Evolutionary conservation across 2,113 vertebrate genomes (phyloP), one percentile per base, ranked within the genome.

Genomic region (Theropithecus gelada): DNA sequence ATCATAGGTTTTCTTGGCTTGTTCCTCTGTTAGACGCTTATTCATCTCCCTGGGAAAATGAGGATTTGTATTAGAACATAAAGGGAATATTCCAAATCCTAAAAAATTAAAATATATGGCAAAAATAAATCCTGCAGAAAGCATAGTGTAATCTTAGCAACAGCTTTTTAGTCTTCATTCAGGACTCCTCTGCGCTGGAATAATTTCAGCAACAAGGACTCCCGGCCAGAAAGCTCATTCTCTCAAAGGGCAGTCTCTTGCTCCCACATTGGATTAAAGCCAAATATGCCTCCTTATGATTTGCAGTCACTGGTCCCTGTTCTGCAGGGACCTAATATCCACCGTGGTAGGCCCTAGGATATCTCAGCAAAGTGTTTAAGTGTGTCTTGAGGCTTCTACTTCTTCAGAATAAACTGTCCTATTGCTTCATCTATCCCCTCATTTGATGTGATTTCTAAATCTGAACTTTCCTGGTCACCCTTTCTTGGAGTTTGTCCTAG

Each of bases 1-100:
- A 92, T 99, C 99, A 0, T 99, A 99, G 1, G 99, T 99, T 99
- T 99, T 99, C 98, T 98, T 99, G 22, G 99, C 99, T 99, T 99
- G 99, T 78, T 99, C 99, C 92, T 99, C 99, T 48, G 99, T 99
- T 96, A 99, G 99, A 98, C 99, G 99, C 98, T 99, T 99, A 98
- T 99, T 99, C 99, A 99, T 99, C 98, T 99, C 99, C 99, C 99
- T 99, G 97, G 11, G 94, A 98, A 98, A 32, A 98, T 3, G 86
- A 78, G 27, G 11, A 59, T 50, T n/a, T 92, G 57, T 75, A 59
- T 97, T 93, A 79, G 50, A 96, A 97, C 17, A 94, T 30, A 89
- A 35, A 79, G 38, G n/a, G 55, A 89, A 70, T 86, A 76, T n/a
- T n/a, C 2, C 22, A 64, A 85, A 35, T 27, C n/a, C 14, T 76